Percentiles rank a stretch among this genome's conserved stretches.
Evolutionary conservation across 2,113 vertebrate genomes (phyloP).

Genomic region (Tupaia chinensis): DNA sequence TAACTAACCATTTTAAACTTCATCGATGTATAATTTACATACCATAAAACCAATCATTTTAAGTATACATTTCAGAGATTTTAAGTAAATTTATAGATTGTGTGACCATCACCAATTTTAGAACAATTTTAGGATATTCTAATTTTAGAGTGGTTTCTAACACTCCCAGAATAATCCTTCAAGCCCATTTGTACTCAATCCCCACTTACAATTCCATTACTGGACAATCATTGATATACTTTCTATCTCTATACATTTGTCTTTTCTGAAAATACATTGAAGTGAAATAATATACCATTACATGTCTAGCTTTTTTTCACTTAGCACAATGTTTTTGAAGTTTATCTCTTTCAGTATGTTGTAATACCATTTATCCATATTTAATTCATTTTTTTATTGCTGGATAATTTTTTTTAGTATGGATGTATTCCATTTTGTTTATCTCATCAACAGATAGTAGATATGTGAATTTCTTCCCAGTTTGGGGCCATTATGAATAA

Average conservation of each 20-base stretch:
- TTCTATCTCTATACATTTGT: not conserved
- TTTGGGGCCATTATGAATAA: not conserved
- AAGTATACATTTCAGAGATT: not conserved
- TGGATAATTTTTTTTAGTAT: not conserved
- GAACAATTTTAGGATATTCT: not conserved
- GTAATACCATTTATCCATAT: not conserved
- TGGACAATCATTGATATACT: not conserved
- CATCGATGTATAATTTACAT: not conserved
- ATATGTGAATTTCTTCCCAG: not conserved
- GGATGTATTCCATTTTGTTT: not conserved
- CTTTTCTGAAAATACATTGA: not conserved
- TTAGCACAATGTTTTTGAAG: slow-evolving; percentile 3
- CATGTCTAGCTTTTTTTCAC: not conserved
- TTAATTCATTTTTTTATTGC: not conserved
- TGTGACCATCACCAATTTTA: not conserved
- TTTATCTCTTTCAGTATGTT: not conserved
- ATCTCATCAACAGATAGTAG: not conserved
- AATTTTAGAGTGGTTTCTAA: slow-evolving; percentile 23
- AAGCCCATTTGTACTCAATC: not conserved
- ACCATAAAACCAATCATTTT: slow-evolving; percentile 9
- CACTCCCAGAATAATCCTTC: not conserved
- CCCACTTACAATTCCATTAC: not conserved
- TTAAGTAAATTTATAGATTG: slow-evolving; percentile 13
- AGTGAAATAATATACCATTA: not conserved
- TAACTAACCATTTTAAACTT: slow-evolving; percentile 37